Evolutionary conservation across 2,888 invertebrate species (phyloP).

Genomic region (Papilio gigon): DNA sequence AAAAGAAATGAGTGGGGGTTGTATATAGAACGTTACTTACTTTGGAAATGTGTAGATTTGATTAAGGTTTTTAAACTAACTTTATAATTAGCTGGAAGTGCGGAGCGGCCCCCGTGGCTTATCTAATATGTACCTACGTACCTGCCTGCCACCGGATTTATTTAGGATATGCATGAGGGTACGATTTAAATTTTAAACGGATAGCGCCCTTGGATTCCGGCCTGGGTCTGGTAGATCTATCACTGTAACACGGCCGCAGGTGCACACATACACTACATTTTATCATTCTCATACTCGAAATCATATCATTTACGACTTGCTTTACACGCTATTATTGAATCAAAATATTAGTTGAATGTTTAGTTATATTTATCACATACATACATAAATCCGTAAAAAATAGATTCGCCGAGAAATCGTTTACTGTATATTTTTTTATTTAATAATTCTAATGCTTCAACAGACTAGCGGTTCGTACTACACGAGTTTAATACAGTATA

Average conservation of each 20-base stretch:
- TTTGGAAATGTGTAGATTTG: slow-evolving; percentile 44
- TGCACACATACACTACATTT: slow-evolving; percentile 63
- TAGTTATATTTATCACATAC: too few species aligned
- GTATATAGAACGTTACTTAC: slow-evolving; percentile 26
- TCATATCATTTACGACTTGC: slow-evolving; percentile 69
- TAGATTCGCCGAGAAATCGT: too few species aligned
- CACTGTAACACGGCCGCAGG: slow-evolving; percentile 59
- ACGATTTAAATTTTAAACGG: slow-evolving; percentile 82
- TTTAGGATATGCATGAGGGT: slow-evolving; percentile 83
- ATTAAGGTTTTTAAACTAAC: slow-evolving; percentile 65
- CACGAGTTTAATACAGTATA: too few species aligned
- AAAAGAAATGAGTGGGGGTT: slow-evolving; percentile 29
- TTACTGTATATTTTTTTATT: too few species aligned
- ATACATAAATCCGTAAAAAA: too few species aligned
- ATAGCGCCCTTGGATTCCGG: slow-evolving; percentile 80
- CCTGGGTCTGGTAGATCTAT: slow-evolving; percentile 77
- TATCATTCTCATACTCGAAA: slow-evolving; percentile 61
- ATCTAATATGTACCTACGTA: slow-evolving; percentile 81
- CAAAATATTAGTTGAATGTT: background rate
- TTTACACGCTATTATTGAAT: slow-evolving; percentile 62
- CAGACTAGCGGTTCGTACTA: too few species aligned
- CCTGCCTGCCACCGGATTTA: slow-evolving; percentile 76
- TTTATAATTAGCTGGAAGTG: slow-evolving; percentile 76
- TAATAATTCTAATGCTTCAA: too few species aligned
- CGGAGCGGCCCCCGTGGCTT: slow-evolving; percentile 66